Base-by-base conservation (phyloP, 2,797 vertebrate genomes). In the Phalanger gymnotis region DNA sequence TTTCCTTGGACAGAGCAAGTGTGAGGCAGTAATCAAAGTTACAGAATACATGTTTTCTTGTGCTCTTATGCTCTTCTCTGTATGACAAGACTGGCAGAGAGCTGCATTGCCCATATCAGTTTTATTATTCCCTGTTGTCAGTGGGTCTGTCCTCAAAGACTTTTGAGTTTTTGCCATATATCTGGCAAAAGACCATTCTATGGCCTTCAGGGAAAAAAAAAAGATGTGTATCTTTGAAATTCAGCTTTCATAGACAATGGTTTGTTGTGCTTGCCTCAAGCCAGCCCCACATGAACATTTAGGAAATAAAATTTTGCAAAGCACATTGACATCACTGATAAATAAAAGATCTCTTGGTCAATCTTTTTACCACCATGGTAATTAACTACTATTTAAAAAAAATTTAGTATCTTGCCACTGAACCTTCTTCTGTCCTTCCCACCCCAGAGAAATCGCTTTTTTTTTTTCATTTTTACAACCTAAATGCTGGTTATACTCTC, bases 81-180 rank as follows among this genome's bases (percentile, higher is more conserved):
- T 98, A 56, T 99, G 99, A 16, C 99, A 99, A 90, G 99, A 98
- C 52, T 99, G 99, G 97, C 99, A 99, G 96, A 99, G 98, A 0
- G 99, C 99, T 53, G 99, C 98, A 96, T 99, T 99, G 96, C 99
- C 99, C 99, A 99, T 99, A 97, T 53, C 98, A 98, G 96, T 95
- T 53, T 87, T 4, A 2, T 54, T 27, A 91, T 81, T 53, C 3
- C 16, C 92, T 81, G 95, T 54, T 53, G 54, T 96, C 92, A 58
- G 92, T n/a, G 94, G 97, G 94, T 58, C 25, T 2, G 94, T 66
- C 91, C 95, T 90, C 0, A 54, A 61, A 81, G 92, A 90, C 25
- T 47, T 95, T 87, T 92, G 22, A 54, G 14, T 90, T 93, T 91
- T n/a, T 53, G 91, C 93, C 87, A 28, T 27, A 94, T n/a, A 58